Evolutionary conservation across 2,888 invertebrate species (phyloP).

Genomic region (Diarsia mendica): DNA sequence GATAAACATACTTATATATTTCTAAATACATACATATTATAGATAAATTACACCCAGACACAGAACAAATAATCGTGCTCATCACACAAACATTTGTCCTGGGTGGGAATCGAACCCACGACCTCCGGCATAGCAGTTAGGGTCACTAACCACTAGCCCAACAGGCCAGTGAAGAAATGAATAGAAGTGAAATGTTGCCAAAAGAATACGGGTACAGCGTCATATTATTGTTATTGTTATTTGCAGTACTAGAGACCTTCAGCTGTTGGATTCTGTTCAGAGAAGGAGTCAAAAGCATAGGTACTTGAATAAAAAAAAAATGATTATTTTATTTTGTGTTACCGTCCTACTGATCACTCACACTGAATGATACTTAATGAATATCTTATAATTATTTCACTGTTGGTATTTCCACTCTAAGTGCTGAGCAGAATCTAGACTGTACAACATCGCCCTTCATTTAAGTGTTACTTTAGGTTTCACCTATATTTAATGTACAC

Average conservation of each 20-base stretch:
- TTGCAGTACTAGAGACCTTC: not conserved
- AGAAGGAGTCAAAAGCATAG: not conserved
- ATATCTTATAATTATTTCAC: not conserved
- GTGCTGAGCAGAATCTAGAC: not conserved
- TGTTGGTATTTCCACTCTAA: not conserved
- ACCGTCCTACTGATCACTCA: not conserved
- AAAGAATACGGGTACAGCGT: not conserved
- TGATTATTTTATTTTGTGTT: not conserved
- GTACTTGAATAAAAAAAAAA: too few species aligned
- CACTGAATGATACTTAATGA: not conserved
- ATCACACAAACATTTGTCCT: too few species aligned
- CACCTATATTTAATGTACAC: not conserved
- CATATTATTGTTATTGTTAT: not conserved
- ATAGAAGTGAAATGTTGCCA: slow-evolving; percentile 18
- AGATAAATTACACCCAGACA: too few species aligned
- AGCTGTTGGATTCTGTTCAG: not conserved
- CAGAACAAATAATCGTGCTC: too few species aligned
- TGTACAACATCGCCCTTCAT: not conserved
- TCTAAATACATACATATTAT: too few species aligned
- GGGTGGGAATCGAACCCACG: too few species aligned
- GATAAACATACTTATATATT: too few species aligned
- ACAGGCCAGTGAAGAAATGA: too few species aligned
- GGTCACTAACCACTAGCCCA: too few species aligned
- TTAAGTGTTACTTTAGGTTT: not conserved
- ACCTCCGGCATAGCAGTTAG: too few species aligned